A percentile compares a stretch with the other conserved stretches of the same genome.
Conservation (phyloP, 2,113 vertebrate species). For the Pteropus alecto region DNA sequence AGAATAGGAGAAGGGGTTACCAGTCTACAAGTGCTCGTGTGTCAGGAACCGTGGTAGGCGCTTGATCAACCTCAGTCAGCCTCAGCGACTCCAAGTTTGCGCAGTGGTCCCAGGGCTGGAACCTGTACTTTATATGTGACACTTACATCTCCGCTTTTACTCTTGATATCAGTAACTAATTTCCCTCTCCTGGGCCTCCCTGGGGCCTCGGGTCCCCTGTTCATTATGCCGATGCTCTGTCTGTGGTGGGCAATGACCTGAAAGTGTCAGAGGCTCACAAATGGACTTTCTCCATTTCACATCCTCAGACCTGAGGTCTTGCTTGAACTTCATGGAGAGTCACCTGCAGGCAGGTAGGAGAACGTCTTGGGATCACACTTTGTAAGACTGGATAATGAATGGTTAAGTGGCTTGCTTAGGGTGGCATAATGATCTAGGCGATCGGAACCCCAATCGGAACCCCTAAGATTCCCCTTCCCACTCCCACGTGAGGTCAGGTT, state of each 20-base stretch:
- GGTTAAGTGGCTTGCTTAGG: not conserved
- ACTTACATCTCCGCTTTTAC: too few species aligned
- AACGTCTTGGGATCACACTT: not conserved
- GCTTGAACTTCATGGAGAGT: not conserved
- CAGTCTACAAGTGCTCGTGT: not conserved
- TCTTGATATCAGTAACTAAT: not conserved
- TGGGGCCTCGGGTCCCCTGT: not conserved
- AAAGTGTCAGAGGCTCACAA: not conserved
- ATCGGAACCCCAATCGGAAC: not conserved
- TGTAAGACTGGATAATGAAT: not conserved
- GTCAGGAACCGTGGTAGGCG: too few species aligned
- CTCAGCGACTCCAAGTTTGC: not conserved
- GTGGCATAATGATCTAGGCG: rapidly evolving
- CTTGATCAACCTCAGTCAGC: not conserved
- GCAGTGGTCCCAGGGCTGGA: not conserved
- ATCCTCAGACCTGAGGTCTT: not conserved
- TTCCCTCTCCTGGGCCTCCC: not conserved
- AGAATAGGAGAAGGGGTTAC: not conserved
- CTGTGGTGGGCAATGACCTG: not conserved
- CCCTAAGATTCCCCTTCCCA: not conserved
- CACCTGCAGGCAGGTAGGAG: not conserved
- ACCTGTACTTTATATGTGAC: not conserved
- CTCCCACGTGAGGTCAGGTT: not conserved
- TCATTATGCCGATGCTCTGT: not conserved
- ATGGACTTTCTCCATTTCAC: not conserved